Evolutionary conservation across 2,888 invertebrate genomes (phyloP).

Genomic region (Limnephilus lunatus): DNA sequence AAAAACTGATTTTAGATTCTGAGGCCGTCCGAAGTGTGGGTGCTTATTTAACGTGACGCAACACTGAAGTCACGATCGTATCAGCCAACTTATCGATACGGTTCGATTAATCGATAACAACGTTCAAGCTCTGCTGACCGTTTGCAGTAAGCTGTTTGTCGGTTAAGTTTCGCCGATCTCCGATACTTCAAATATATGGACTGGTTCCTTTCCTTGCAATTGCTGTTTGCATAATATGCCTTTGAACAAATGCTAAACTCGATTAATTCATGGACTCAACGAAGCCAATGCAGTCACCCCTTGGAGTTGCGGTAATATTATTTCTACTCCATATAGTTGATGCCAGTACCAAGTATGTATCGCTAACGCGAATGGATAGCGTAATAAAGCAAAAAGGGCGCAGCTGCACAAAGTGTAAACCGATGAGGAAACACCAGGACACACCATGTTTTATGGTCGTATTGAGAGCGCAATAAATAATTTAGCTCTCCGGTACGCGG

Average conservation of each 20-base stretch:
- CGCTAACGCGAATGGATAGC: slow-evolving; percentile 45
- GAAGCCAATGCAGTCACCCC: not conserved
- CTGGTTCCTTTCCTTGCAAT: not conserved
- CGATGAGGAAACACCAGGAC: slow-evolving; percentile 44
- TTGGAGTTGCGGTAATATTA: not conserved
- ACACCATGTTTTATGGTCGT: slow-evolving; percentile 50
- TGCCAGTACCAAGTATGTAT: slow-evolving; percentile 7
- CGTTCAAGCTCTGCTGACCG: not conserved
- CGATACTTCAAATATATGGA: not conserved
- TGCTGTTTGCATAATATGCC: not conserved
- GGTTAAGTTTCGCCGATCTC: not conserved
- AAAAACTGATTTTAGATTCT: not conserved
- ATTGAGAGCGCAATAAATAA: slow-evolving; percentile 58
- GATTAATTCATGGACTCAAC: not conserved
- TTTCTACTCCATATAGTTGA: not conserved
- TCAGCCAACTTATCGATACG: too few relatives aligned
- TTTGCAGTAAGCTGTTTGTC: not conserved
- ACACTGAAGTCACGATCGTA: too few relatives aligned
- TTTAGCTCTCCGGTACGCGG: slow-evolving; percentile 46
- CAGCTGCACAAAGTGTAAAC: slow-evolving; percentile 47
- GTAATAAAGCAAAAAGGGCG: slow-evolving; percentile 45
- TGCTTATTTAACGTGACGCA: too few relatives aligned
- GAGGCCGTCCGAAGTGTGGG: too few relatives aligned
- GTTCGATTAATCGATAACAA: not conserved
- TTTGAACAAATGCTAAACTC: too few relatives aligned